A percentile compares a stretch with the other conserved stretches of the same genome.
Conservation (phyloP, 2,888 invertebrate species). For the Orthosia gothica region DNA sequence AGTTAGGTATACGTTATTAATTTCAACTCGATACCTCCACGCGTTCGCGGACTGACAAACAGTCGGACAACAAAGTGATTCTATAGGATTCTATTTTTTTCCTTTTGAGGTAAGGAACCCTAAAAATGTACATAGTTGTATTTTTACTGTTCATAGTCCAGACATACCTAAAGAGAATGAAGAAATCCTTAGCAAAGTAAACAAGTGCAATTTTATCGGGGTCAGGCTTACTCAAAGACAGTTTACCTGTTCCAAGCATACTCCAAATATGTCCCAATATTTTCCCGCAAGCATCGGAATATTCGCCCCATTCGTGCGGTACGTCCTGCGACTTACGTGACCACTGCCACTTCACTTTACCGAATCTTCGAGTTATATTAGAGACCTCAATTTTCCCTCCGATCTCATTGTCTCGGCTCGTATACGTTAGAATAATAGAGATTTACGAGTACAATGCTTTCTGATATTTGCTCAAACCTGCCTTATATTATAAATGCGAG, state of each 20-base stretch:
- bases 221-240: conserved; percentile 34
- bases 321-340: conserved; percentile 58
- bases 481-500: conserved; percentile 23
- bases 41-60: no score
- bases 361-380: conserved; percentile 51
- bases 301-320: conserved; percentile 44
- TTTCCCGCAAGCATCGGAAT: conserved; percentile 44
- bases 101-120: no score
- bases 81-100: no score
- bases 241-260: conserved; percentile 52
- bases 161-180: conserved; percentile 7
- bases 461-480: conserved; percentile 45
- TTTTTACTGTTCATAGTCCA: not conserved
- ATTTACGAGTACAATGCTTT: conserved; percentile 53
- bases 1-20: no score
- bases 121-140: not conserved
- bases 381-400: conserved; percentile 51
- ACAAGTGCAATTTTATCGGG: conserved; percentile 51
- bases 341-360: conserved; percentile 59
- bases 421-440: conserved; percentile 56
- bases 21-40: no score
- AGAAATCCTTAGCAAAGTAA: conserved; percentile 25
- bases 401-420: conserved; percentile 49
- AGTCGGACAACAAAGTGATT: no score
- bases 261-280: conserved; percentile 60